Conservation (phyloP, 2,113 vertebrate genomes). For the Isichthys henryi region DNA sequence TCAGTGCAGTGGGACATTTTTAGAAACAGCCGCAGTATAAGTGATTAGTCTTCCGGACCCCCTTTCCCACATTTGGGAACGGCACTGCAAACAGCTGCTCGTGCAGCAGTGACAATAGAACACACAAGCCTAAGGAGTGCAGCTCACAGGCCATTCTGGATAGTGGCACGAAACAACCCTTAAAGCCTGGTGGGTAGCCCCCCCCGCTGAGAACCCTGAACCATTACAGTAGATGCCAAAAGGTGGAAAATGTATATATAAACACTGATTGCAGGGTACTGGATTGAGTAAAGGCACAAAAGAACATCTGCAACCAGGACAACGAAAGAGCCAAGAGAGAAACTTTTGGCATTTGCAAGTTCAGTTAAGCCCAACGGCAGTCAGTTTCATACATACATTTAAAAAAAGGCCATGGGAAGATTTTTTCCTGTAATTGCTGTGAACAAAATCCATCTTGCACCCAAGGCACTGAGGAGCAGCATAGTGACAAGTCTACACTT, state of each 20-base stretch:
- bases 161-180: neutral
- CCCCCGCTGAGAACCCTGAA: neutral
- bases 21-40: neutral
- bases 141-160: neutral
- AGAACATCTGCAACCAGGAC: neutral
- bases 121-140: neutral
- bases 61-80: neutral
- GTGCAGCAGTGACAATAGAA: neutral
- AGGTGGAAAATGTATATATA: neutral
- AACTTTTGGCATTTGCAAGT: neutral
- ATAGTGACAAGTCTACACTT: neutral
- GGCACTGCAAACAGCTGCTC: slow-evolving; percentile 20
- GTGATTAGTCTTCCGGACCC: slow-evolving; percentile 12
- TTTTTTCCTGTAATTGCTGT: neutral
- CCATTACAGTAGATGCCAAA: neutral
- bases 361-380: neutral
- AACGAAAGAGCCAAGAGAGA: neutral
- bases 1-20: slow-evolving; percentile 3
- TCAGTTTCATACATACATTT: neutral
- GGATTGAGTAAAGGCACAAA: neutral
- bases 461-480: neutral
- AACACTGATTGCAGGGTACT: neutral
- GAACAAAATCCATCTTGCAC: neutral
- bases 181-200: neutral
- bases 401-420: neutral